A percentile compares a stretch with the other conserved stretches of the same genome.
phyloP scores from a whole-genome alignment of 2,113 vertebrate species.

The Prionailurus bengalensis region DNA sequence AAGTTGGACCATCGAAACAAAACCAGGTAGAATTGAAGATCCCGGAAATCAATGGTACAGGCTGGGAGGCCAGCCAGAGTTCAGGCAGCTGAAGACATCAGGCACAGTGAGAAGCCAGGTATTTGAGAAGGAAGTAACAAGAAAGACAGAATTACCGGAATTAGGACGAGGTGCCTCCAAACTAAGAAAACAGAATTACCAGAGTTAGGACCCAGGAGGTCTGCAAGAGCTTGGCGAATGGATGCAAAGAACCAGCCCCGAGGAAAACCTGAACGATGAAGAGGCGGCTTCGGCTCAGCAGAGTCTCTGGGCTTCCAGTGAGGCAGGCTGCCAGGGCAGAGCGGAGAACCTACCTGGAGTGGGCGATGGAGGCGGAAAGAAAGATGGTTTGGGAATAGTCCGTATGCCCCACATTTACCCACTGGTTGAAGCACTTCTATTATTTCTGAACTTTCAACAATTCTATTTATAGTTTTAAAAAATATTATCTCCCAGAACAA shows the following conservation, averaged over 20 bases:
- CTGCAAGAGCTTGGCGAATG: background rate
- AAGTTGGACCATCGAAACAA: background rate
- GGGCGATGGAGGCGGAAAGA: background rate
- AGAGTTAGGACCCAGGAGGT: background rate
- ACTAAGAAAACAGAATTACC: background rate
- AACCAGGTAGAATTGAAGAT: background rate
- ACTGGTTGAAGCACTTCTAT: background rate
- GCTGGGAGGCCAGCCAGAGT: background rate
- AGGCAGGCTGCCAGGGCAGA: background rate
- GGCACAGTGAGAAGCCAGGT: background rate
- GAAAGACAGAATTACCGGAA: background rate
- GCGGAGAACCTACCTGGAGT: background rate
- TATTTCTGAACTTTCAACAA: background rate
- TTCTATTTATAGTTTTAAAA: background rate
- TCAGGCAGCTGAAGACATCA: background rate
- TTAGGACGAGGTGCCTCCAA: background rate
- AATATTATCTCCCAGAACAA: slow-evolving; percentile 20
- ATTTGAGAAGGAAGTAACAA: background rate
- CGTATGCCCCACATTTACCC: background rate
- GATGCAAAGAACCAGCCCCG: background rate
- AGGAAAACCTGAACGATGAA: background rate
- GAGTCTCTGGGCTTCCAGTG: background rate
- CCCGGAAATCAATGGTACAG: background rate
- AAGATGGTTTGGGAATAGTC: background rate
- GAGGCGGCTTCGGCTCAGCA: background rate